Evolutionary conservation across 2,888 invertebrate genomes (phyloP), one percentile per base, ranked within the genome.

Genomic region (Cyrtodaria siliqua): DNA sequence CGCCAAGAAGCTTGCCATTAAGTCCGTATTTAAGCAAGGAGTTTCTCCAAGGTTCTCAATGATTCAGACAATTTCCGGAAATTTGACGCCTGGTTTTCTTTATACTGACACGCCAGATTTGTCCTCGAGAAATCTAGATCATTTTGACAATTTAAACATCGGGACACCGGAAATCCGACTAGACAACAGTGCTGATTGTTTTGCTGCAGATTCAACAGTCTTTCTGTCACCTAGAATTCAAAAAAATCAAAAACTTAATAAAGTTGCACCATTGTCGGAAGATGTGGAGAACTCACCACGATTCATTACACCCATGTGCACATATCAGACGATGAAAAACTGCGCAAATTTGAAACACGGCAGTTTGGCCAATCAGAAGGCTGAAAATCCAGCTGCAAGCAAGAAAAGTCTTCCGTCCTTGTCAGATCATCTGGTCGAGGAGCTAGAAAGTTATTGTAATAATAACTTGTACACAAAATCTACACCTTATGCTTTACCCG

Each of bases 1-100:
- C 29, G 26, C 67, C 29, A 76, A 71, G 53, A 76, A 71, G 49
- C 76, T 76, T 61, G 76, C 76, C 47, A 66, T 76, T 63, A 76
- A 76, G 67, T 68, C 76, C 23, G 57, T 66, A 49, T 76, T 76
- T 59, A 76, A 67, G n/a, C 61, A 44, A 49, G 53, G 26, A 3
- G 44, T 63, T 6, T 71, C 71, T 4, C 71, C 76, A 23, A 61
- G 59, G 26, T 57, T 71, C 23, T 27, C 47, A 6, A 40, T 57
- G 16, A 57, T 71, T 33, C 62, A 57, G 14, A 52, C 52, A 6
- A 50, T 70, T n/a, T 33, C 18, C 53, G 2, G 69, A 47, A 16
- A 69, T 12, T 33, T 33, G 12, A 33, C 4, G 12, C 33, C 33
- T 12, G 33, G 33, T 33, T 33, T 33, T 33, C 33, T 33, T 33